A percentile compares a stretch with the other conserved stretches of the same genome.
phyloP scores from a whole-genome alignment of 2,113 vertebrate species.

The Microcebus lehilahytsara region DNA sequence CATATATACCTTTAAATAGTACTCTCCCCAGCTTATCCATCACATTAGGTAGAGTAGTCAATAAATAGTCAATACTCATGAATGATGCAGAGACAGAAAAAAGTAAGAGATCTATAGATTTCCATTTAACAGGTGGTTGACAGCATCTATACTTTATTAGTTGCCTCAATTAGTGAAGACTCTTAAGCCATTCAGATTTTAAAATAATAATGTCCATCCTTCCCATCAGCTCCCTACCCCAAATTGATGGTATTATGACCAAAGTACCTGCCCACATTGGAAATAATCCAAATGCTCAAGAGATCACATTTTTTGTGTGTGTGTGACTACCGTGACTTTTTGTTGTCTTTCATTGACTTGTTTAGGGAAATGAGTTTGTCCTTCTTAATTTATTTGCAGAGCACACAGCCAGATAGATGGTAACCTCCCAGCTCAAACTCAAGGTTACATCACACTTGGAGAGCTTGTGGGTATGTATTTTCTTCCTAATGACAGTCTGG shows the following conservation, averaged over 20 bases:
- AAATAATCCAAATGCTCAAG: background rate
- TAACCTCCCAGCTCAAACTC: background rate
- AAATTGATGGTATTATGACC: background rate
- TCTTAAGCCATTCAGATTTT: background rate
- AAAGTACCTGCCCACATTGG: background rate
- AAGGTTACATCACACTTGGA: background rate
- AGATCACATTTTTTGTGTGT: background rate
- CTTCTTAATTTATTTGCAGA: background rate
- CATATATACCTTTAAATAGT: background rate
- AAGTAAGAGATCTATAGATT: background rate
- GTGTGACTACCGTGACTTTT: background rate
- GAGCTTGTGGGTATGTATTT: background rate
- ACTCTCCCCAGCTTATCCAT: background rate
- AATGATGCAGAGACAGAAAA: background rate
- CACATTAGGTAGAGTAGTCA: rapidly evolving
- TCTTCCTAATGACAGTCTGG: background rate
- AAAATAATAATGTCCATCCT: slow-evolving; percentile 4
- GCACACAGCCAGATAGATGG: background rate
- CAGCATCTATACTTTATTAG: background rate
- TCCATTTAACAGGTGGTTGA: background rate
- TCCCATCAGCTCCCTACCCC: background rate
- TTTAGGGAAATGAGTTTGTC: slow-evolving; percentile 7
- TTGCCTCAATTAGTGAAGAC: background rate
- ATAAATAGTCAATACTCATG: background rate
- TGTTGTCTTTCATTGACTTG: background rate